Base-by-base conservation (phyloP, 2,797 vertebrate species). In the Pipistrellus nathusii region DNA sequence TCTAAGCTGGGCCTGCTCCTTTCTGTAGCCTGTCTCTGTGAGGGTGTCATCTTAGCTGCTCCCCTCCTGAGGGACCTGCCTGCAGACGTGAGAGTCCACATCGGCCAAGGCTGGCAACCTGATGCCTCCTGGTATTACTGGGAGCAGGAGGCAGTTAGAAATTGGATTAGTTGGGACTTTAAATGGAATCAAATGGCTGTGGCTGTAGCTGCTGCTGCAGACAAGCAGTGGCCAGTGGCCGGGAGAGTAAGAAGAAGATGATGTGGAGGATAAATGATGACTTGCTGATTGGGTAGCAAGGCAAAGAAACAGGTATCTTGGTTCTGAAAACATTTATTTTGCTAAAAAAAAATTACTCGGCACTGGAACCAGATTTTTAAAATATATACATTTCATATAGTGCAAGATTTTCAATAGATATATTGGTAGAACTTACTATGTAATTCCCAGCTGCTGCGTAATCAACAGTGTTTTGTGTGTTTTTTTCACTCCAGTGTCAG, bases 231-330 rank as follows among this genome's bases (percentile, higher is more conserved):
- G 18, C 9, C 62, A 51, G 20, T 12, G 20, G 41, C 48, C 6
- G 35, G 32, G 51, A 41, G 48, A 32, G 9, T 2, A 30, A 41
- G 4, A 51, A 2, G n/a, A n/a, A 6, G 0, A 71, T 32, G 0
- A 44, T 44, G 0, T 44, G 55, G 35, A 48, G 30, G 27, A 38
- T n/a, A 93, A 59, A 59, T 68, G 10, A 14, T 30, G 57, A 30
- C 46, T 55, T 55, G 18, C 14, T 55, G 30, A 18, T 12, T 32
- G 10, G 6, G 1, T 44, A 6, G 8, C 35, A 23, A 88, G 20
- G 35, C 27, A n/a, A 68, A 55, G 32, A 55, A 15, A 55, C 27
- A 35, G 73, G 57, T 51, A n/a, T 46, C 32, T 87, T 23, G 30
- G 5, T 32, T 35, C 46, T 68, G 35, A 78, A 55, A 10, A 55